Evolutionary conservation across 2,888 invertebrate genomes (phyloP).

Genomic region (Drosophila longiperda): DNA sequence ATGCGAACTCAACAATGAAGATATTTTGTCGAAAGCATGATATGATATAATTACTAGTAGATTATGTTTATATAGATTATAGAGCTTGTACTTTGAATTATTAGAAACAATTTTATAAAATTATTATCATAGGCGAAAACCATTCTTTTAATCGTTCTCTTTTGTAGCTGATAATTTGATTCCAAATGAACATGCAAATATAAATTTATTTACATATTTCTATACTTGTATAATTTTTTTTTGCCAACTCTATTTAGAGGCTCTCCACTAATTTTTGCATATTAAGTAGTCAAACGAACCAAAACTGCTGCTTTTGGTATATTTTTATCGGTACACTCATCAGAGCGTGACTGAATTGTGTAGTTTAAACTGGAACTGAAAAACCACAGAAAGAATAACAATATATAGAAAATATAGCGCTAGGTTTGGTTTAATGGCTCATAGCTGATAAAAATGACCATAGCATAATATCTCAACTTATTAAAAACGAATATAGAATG

Average conservation of each 20-base stretch:
- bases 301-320: slow-evolving; percentile 4
- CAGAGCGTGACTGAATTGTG: slow-evolving; percentile 40
- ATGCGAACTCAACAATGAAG: neutral
- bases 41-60: neutral
- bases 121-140: neutral
- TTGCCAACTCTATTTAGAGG: slow-evolving; percentile 4
- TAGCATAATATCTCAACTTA: neutral
- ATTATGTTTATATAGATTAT: neutral
- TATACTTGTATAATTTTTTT: neutral
- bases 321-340: slow-evolving; percentile 32
- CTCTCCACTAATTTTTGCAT: slow-evolving; percentile 19
- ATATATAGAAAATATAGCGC: slow-evolving; percentile 9
- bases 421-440: neutral
- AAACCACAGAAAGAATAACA: slow-evolving; percentile 14
- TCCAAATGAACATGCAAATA: slow-evolving; percentile 7
- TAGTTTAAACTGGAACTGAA: slow-evolving; percentile 1
- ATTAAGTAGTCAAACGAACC: slow-evolving; percentile 12
- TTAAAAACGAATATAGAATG: neutral
- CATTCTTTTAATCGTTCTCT: neutral
- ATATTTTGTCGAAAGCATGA: neutral
- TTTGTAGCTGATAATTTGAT: slow-evolving; percentile 16
- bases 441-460: neutral
- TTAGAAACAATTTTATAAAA: neutral
- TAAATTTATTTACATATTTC: neutral
- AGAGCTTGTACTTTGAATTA: neutral